phyloP scores from a whole-genome alignment of 1,140 invertebrate genomes.

The Galleria mellonella region DNA sequence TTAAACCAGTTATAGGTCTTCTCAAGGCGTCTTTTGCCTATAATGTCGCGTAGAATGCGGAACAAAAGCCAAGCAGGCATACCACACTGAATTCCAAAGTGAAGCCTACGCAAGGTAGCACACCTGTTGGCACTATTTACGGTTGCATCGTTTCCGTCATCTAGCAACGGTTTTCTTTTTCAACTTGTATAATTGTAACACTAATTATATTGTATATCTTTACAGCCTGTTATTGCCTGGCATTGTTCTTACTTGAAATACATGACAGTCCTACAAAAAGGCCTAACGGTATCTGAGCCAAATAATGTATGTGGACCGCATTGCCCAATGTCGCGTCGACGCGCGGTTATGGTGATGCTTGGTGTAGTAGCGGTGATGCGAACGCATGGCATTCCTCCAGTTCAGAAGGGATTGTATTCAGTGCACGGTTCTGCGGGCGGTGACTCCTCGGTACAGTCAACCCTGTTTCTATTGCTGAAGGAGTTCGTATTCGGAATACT shows the following conservation, averaged over 20 bases:
- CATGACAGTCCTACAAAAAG: conserved; percentile 22
- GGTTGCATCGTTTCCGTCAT: not conserved
- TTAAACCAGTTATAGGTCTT: too few relatives aligned
- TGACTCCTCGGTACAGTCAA: conserved; percentile 58
- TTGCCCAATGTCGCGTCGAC: conserved; percentile 51
- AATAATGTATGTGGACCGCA: conserved; percentile 51
- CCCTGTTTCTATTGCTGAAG: conserved; percentile 35
- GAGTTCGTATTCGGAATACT: conserved; percentile 46
- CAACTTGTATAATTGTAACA: not conserved
- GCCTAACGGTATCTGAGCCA: conserved; percentile 45
- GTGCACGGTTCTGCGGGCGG: conserved; percentile 50
- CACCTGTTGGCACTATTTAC: conserved; percentile 19
- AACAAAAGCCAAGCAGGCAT: conserved; percentile 14
- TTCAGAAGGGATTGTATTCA: conserved; percentile 48
- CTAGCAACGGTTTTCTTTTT: too few relatives aligned
- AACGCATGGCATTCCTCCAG: conserved; percentile 37
- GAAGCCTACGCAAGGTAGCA: conserved; percentile 17
- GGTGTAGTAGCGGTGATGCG: conserved; percentile 23
- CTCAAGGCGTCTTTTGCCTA: conserved; percentile 9
- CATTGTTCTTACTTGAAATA: not conserved
- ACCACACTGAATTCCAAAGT: conserved; percentile 16
- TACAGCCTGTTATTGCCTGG: not conserved
- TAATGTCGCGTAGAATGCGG: conserved; percentile 14
- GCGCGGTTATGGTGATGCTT: conserved; percentile 42
- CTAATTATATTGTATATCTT: not conserved